Conservation (phyloP, 2,888 invertebrate species). For the Tipula lateralis region DNA sequence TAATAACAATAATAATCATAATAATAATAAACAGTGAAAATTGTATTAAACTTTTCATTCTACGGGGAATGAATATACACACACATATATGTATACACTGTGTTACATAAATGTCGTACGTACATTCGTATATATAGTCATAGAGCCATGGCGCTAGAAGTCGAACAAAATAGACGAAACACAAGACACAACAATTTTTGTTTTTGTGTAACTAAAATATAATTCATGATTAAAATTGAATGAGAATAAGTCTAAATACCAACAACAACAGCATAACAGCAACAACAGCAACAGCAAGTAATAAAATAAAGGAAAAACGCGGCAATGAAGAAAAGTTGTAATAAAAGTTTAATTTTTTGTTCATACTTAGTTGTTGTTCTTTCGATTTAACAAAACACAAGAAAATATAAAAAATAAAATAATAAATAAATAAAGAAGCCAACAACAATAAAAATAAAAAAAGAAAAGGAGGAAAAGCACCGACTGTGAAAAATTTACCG, state of each 20-base stretch:
- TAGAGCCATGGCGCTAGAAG: not conserved
- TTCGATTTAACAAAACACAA: not conserved
- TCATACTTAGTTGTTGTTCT: not conserved
- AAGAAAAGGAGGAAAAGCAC: not conserved
- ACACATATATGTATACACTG: not conserved
- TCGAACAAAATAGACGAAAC: not conserved
- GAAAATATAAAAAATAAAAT: not conserved
- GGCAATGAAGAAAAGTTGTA: not conserved
- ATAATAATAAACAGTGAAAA: not conserved
- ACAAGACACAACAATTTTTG: not conserved
- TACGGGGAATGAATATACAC: not conserved
- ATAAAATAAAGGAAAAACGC: not conserved
- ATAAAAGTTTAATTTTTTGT: constrained; percentile 16
- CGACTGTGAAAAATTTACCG: not conserved
- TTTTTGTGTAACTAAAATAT: not conserved
- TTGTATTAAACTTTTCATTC: not conserved
- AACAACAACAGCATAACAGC: too few relatives aligned
- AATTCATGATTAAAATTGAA: not conserved
- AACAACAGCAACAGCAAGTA: not conserved
- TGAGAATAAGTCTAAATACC: not conserved
- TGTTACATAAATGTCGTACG: not conserved
- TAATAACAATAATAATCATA: not conserved
- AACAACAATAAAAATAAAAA: not conserved
- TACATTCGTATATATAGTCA: not conserved
- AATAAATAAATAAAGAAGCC: not conserved